Base-by-base conservation (phyloP, 2,797 vertebrate species). In the Myotis planiceps region DNA sequence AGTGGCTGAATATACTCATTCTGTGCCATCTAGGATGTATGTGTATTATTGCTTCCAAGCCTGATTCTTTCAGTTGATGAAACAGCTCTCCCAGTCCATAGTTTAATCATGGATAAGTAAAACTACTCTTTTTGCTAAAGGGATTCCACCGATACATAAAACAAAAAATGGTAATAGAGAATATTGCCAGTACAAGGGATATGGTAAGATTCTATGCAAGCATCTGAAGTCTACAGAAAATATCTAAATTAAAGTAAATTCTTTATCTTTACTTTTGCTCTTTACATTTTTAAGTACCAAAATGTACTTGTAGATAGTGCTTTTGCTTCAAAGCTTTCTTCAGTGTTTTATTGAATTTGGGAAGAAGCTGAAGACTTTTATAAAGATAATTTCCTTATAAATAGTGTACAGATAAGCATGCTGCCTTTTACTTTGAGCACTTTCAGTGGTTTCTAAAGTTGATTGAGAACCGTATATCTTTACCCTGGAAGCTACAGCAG, bases 21-120 rank as follows among this genome's bases (percentile, higher is more conserved):
- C 55, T 37, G 6, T 75, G 55, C n/a, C 18, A 16, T 72, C 47
- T 6, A 58, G 42, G 60, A 27, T 39, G 25, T 53, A 0, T 65
- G 19, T 25, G 8, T 39, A 29, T 69, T 82, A 53, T 32, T 78
- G 16, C 45, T 83, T 79, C 23, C 14, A 81, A 71, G 18, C 39
- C 45, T 81, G 32, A 55, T 66, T n/a, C 42, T 84, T 95, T 66
- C 27, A 23, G 13, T 25, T 87, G 76, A n/a, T 32, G 21, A 84
- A 88, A 21, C 8, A 47, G 49, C 63, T 63, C 37, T 82, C 79
- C 32, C 5, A 42, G 16, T 69, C 49, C 75, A 4, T 27, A 39
- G 23, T 95, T 94, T 81, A 84, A 72, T 72, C 15, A 49, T 92
- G n/a, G 49, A 74, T 72, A 89, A 95, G 13, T 21, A 82, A 34